These are phyloP conservation scores for Rhabdomys dilectus DNA, from an alignment of 2,113 vertebrate species.

Conservation along the genomic window DNA sequence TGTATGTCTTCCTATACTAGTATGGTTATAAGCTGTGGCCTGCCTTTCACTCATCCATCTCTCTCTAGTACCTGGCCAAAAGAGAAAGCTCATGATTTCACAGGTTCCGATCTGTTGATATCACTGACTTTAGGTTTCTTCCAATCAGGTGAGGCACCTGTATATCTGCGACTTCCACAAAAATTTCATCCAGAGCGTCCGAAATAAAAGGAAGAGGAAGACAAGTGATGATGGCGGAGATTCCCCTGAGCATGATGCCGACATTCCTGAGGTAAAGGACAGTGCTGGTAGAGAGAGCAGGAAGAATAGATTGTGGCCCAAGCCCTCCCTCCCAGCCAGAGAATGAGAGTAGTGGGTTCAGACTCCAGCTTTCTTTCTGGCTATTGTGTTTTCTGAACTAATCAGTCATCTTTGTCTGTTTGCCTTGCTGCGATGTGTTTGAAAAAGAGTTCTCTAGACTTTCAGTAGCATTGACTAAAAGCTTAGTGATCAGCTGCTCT, in stretches of 20 bases:
- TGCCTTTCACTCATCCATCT: neutral
- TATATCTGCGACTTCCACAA: constrained; percentile 99
- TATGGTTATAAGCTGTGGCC: neutral
- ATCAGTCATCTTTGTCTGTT: neutral
- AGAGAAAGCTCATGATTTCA: neutral
- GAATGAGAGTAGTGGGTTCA: neutral
- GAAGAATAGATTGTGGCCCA: neutral
- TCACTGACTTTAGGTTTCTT: constrained; percentile 73
- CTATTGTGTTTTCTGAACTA: neutral
- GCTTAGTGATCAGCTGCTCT: neutral
- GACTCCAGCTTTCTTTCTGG: neutral
- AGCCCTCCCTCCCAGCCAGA: neutral
- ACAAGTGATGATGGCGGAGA: constrained; percentile 98
- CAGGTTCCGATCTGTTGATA: neutral
- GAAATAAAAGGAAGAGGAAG: constrained; percentile 99
- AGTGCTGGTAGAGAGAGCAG: neutral
- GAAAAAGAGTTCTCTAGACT: constrained; percentile 21
- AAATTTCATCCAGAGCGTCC: constrained; percentile 99
- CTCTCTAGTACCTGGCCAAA: neutral
- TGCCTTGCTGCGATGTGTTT: constrained; percentile 27
- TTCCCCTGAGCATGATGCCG: constrained; percentile 96
- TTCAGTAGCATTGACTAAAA: neutral
- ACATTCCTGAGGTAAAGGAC: constrained; percentile 94
- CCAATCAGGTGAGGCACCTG: constrained; percentile 94
- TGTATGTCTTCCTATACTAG: neutral